Base-by-base conservation (phyloP, 2,888 invertebrate genomes). In the Coenonympha arcania region DNA sequence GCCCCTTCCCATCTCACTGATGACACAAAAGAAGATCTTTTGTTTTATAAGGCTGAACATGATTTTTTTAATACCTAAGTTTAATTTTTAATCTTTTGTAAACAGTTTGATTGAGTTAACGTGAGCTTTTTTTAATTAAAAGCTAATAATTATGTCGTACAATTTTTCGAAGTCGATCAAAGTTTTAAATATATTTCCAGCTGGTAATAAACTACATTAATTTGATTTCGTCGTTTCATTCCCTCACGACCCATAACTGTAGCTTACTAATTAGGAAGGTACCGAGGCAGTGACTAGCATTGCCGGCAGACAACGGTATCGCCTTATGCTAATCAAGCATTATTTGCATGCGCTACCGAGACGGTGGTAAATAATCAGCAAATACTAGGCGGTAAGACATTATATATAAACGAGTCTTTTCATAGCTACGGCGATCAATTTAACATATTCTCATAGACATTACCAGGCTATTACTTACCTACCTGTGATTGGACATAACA, bases 21-120 rank as follows among this genome's bases (percentile, higher is more conserved):
- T 73, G 69, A 79, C 77, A 79, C 73, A 71, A 78, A 71, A 70
- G 79, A 79, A 76, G 76, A 80, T 82, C 80, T 85, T 84, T 80
- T 73, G 81, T 85, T 84, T 80, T 66, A 86, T 86, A 86, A 86
- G 86, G 86, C 86, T 86, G 86, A 86, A 78, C 76, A 70, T 74
- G 71, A 75, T 79, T 83, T 78, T 74, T 76, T 82, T 60, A 77
- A 76, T 73, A 77, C 75, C 77, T 81, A 83, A 80, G 79, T 82
- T n/a, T 79, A 77, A 80, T 78, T 80, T 74, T 73, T 80, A 81
- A 81, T 76, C 75, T 68, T 75, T 73, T 74, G 69, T 79, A 79
- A 81, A 78, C 80, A 79, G 76, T 76, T 75, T 80, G 74, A 75
- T 62, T 76, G 66, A 67, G 64, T 73, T 76, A 71, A 71, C 65